Evolutionary conservation across 2,797 vertebrate species (phyloP), one percentile per base, ranked within the genome.

Genomic region (Hozukius guyotensis): DNA sequence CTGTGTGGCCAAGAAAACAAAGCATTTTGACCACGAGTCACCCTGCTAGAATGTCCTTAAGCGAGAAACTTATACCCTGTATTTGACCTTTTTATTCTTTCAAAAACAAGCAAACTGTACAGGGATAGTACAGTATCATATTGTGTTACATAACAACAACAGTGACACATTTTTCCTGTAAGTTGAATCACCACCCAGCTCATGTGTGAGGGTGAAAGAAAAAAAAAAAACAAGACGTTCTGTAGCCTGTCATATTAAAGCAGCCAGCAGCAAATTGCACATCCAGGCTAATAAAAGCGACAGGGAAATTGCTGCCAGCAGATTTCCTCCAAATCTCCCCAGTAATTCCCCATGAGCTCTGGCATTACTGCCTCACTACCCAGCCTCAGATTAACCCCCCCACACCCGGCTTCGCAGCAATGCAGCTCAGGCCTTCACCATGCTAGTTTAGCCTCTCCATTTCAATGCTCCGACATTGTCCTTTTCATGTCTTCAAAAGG

Each of bases 261-360:
- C 64, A 86, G 77, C 81, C 79, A 24, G 86, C 78, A 78, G 86
- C 86, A 88, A 90, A 92, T 89, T 91, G 90, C 85, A 84, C 86
- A 89, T 92, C 83, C 78, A 84, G 80, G 91, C 92, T 94, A 93
- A 93, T 95, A 92, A 92, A 93, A 93, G 81, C 67, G 65, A 86
- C 84, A 71, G 73, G 80, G 87, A 93, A 89, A 92, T 83, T 81
- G 87, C 88, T 92, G 92, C 84, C 86, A 92, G 89, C 85, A 88
- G 89, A 90, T 94, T 89, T 89, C 90, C 89, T 89, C 83, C 84
- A 90, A 93, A 94, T 93, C 89, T 92, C 84, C 72, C 59, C 80
- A 76, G 85, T 93, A 94, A 93, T 94, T 94, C 93, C 93, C 91
- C 88, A 87, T 86, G 88, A 93, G 92, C 90, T 80, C 52, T 69